Evolutionary conservation across 2,113 vertebrate genomes (phyloP).

Genomic region (Coryphaenoides rupestris): DNA sequence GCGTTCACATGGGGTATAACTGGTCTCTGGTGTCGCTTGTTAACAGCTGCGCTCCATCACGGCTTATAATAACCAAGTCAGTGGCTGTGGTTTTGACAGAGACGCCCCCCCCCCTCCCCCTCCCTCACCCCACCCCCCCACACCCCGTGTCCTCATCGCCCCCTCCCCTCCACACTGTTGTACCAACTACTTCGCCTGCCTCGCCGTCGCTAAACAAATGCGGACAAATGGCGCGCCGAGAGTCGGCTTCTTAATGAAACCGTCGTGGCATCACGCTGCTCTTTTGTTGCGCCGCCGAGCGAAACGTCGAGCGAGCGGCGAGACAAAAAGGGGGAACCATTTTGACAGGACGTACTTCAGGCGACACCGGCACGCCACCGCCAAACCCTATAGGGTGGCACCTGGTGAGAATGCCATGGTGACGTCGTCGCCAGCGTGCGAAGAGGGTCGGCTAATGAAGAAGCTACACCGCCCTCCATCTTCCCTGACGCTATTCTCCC

Average conservation of each 20-base stretch:
- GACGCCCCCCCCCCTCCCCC: not conserved
- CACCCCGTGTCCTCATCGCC: no score
- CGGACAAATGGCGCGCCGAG: conserved; percentile 36
- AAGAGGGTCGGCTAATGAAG: not conserved
- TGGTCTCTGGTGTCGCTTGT: conserved; percentile 34
- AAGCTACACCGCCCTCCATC: not conserved
- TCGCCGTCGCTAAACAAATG: conserved; percentile 44
- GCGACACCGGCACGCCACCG: not conserved
- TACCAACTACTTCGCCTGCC: conserved; percentile 21
- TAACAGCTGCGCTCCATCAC: conserved; percentile 28
- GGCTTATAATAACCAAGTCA: conserved; percentile 43
- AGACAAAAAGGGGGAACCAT: no score
- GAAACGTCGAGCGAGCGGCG: no score
- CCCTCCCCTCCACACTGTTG: not conserved
- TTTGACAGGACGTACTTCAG: no score
- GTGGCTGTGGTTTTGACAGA: conserved; percentile 35
- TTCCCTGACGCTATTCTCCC: no score
- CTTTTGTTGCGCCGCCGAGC: conserved; percentile 30
- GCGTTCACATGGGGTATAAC: conserved; percentile 14
- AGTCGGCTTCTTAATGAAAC: conserved; percentile 53
- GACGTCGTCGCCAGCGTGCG: not conserved
- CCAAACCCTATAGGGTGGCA: not conserved
- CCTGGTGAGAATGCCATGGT: not conserved
- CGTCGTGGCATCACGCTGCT: conserved; percentile 32
- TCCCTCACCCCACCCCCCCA: no score